Conservation (phyloP, 2,888 invertebrate genomes). For the Philereme vetulata region DNA sequence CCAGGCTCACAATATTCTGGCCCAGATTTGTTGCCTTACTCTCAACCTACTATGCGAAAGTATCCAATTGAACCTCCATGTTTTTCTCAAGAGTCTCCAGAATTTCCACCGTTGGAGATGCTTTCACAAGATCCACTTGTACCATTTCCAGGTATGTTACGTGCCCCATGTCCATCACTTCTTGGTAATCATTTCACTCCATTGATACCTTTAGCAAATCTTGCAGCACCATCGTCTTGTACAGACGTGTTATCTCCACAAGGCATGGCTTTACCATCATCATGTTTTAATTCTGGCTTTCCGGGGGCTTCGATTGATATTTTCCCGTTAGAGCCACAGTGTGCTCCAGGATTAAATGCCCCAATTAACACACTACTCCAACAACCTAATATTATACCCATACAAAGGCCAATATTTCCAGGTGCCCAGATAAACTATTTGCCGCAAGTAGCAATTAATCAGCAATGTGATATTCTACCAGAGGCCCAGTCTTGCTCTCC, state of each 20-base stretch:
- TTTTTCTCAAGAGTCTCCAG: slow-evolving; percentile 8
- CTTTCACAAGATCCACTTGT: slow-evolving; percentile 4
- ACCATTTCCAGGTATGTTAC: slow-evolving; percentile 7
- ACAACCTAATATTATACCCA: slow-evolving; percentile 1
- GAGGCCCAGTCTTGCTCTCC: slow-evolving; percentile 6
- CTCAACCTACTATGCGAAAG: neutral
- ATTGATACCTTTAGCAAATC: slow-evolving; percentile 10
- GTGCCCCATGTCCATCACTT: slow-evolving; percentile 2
- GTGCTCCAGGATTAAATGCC: slow-evolving; percentile 7
- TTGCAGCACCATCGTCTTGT: neutral
- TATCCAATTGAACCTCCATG: slow-evolving; percentile 1
- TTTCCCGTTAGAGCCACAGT: slow-evolving; percentile 7
- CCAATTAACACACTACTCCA: slow-evolving; percentile 3
- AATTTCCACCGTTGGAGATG: slow-evolving; percentile 4
- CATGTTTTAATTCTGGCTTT: slow-evolving; percentile 3
- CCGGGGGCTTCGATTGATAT: neutral
- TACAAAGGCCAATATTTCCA: slow-evolving; percentile 8
- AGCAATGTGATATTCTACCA: slow-evolving; percentile 6
- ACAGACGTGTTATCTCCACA: slow-evolving; percentile 5
- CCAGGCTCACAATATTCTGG: slow-evolving; percentile 4
- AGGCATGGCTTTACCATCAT: slow-evolving; percentile 3
- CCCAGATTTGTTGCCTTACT: neutral
- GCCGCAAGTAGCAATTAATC: neutral
- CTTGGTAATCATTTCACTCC: slow-evolving; percentile 13
- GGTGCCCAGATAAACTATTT: slow-evolving; percentile 2